A percentile compares a stretch with the other conserved stretches of the same genome.
phyloP scores from a whole-genome alignment of 1,140 invertebrate genomes.

The Paraescarpia echinospica region DNA sequence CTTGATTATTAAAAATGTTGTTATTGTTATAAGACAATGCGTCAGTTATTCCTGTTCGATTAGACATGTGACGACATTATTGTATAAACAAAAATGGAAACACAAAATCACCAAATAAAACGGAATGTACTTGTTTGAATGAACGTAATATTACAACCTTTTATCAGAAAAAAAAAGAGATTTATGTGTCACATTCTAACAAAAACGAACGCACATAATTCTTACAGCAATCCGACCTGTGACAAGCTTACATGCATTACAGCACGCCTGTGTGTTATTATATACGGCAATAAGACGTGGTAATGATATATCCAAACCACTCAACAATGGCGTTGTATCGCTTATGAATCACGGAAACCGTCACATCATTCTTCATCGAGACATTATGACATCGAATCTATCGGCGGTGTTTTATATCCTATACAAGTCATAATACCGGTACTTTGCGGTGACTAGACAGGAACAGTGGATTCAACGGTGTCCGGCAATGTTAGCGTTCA shows the following conservation, averaged over 20 bases:
- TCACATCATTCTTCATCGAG: not conserved
- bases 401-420: not conserved
- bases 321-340: not conserved
- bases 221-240: not conserved
- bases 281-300: not conserved
- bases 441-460: not conserved
- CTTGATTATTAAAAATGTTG: too few species aligned
- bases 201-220: too few species aligned
- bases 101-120: too few species aligned
- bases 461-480: not conserved
- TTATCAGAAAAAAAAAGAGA: too few species aligned
- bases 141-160: too few species aligned
- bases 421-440: not conserved
- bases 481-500: not conserved
- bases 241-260: not conserved
- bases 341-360: not conserved
- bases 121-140: too few species aligned
- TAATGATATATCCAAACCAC: conserved; percentile 1
- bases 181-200: too few species aligned
- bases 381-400: not conserved
- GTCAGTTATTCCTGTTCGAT: too few species aligned
- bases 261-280: not conserved
- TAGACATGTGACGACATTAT: not conserved
- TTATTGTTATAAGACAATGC: too few species aligned
- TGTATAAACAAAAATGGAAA: too few species aligned